Conservation (phyloP, 37 sponge, comb jelly and placozoan species). For the Haliclona indistincta region DNA sequence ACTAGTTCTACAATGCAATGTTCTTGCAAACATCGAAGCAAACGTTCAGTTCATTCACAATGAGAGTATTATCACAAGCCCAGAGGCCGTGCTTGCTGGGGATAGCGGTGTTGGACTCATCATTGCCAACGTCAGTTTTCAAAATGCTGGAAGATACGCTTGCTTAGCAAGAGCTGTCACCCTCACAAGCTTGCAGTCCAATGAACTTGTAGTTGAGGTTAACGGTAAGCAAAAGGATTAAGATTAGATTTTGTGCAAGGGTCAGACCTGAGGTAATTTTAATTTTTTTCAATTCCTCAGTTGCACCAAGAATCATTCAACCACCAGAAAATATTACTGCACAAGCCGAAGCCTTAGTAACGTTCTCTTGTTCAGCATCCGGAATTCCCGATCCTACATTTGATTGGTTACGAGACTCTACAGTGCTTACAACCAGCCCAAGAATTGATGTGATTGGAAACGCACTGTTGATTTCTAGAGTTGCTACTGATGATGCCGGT, state of each 20-base stretch:
- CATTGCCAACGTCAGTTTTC: conserved; percentile 14
- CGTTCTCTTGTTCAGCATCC: conserved; percentile 43
- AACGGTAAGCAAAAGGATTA: conserved; percentile 33
- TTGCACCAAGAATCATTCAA: conserved; percentile 38
- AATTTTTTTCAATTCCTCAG: conserved; percentile 18
- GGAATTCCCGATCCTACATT: conserved; percentile 59
- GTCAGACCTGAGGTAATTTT: background rate
- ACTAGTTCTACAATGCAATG: conserved; percentile 16
- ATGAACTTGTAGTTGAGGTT: conserved; percentile 17
- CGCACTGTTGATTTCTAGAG: conserved; percentile 27
- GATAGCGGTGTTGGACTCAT: background rate
- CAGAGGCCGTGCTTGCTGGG: background rate
- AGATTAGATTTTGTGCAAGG: background rate
- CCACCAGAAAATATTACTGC: conserved; percentile 23
- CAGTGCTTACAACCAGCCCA: background rate
- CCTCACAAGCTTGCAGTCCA: conserved; percentile 25
- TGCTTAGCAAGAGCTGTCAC: conserved; percentile 51
- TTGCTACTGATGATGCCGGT: conserved; percentile 38
- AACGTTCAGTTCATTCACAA: conserved; percentile 33
- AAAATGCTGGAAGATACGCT: conserved; percentile 60
- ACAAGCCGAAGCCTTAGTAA: conserved; percentile 4
- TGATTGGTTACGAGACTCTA: conserved; percentile 19
- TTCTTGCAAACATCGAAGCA: conserved; percentile 7
- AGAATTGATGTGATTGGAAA: background rate
- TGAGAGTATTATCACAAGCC: conserved; percentile 7